Conservation (phyloP, 2,888 invertebrate genomes). For the Drosophila meridionalis region DNA sequence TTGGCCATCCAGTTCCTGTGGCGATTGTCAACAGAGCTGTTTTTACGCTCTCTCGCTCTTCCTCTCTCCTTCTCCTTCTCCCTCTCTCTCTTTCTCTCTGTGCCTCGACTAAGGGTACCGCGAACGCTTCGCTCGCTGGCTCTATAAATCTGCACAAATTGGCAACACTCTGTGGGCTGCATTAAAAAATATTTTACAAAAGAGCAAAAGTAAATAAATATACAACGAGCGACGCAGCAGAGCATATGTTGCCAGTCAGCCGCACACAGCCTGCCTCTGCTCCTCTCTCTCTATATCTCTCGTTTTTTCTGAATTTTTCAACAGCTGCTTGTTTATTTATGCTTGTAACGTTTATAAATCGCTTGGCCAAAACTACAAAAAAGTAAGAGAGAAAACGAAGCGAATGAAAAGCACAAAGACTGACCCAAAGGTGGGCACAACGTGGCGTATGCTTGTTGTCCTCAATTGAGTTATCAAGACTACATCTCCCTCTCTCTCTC, state of each 20-base stretch:
- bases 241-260: constrained; percentile 75
- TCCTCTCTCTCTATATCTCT: constrained; percentile 4
- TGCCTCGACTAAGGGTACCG: constrained; percentile 8
- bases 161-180: constrained; percentile 80
- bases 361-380: constrained; percentile 59
- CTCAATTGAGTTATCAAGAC: constrained; percentile 72
- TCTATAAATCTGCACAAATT: constrained; percentile 82
- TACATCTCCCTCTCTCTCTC: constrained; percentile 13
- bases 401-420: constrained; percentile 40
- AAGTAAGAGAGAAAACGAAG: constrained; percentile 19
- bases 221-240: constrained; percentile 55
- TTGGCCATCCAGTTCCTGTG: constrained; percentile 68
- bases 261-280: constrained; percentile 1
- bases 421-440: constrained; percentile 60
- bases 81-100: no score
- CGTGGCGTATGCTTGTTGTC: constrained; percentile 72
- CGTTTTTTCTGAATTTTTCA: constrained; percentile 54
- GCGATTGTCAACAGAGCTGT: constrained; percentile 77
- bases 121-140: constrained; percentile 30
- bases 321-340: constrained; percentile 78
- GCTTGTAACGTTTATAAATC: constrained; percentile 81
- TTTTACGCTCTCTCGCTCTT: constrained; percentile 40
- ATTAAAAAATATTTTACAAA: constrained; percentile 80
- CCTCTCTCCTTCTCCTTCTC: not conserved
- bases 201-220: constrained; percentile 79